phyloP scores from a whole-genome alignment of 1,140 invertebrate species.

The Drosophila malerkotliana region DNA sequence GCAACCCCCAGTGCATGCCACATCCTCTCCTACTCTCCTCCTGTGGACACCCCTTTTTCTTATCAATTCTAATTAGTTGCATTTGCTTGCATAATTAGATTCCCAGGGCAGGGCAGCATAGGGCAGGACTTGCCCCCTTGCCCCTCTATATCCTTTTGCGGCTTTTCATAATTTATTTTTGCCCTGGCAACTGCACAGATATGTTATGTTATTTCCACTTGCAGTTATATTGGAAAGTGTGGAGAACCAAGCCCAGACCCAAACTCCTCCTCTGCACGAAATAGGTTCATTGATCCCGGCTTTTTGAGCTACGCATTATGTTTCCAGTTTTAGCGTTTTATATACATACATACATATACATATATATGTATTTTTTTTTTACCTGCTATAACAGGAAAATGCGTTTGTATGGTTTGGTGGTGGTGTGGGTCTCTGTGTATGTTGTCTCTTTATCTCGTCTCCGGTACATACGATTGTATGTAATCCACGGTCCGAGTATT shows the following conservation, averaged over 20 bases:
- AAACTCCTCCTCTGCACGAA: conserved; percentile 41
- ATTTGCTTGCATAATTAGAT: conserved; percentile 75
- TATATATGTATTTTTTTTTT: conserved; percentile 37
- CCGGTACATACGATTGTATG: conserved; percentile 16
- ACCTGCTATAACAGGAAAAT: conserved; percentile 78
- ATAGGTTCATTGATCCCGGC: conserved; percentile 72
- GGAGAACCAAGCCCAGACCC: conserved; percentile 52
- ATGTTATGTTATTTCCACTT: conserved; percentile 4
- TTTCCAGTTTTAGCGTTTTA: conserved; percentile 80
- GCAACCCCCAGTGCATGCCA: conserved; percentile 21
- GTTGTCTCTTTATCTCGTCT: conserved; percentile 56
- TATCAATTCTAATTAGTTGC: conserved; percentile 78
- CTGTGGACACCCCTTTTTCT: conserved; percentile 32
- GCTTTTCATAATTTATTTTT: conserved; percentile 57
- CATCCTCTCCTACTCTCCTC: conserved; percentile 8
- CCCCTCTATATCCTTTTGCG: background rate
- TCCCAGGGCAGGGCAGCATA: conserved; percentile 12
- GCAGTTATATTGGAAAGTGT: conserved; percentile 54
- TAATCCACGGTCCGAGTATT: conserved; percentile 29
- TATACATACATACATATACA: conserved; percentile 12
- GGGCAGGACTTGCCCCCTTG: conserved; percentile 4
- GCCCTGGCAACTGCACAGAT: conserved; percentile 44
- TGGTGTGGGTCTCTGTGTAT: background rate
- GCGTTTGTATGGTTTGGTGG: conserved; percentile 22
- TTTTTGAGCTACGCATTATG: conserved; percentile 77